phyloP scores from a whole-genome alignment of 2,797 vertebrate genomes.

The Microctenopoma stevenorrisi region DNA sequence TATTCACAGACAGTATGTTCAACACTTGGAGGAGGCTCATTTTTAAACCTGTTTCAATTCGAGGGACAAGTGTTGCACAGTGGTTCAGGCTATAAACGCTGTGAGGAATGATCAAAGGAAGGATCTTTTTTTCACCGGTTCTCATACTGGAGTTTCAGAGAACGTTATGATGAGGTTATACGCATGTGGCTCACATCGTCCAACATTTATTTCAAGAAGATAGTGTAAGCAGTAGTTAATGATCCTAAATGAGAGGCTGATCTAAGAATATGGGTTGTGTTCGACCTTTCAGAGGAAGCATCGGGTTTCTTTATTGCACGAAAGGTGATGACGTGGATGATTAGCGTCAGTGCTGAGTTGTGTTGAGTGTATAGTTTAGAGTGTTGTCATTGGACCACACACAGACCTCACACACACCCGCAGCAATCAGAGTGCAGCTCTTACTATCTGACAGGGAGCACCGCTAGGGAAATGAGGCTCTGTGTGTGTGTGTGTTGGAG shows the following conservation, averaged over 20 bases:
- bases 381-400: slow-evolving; percentile 63
- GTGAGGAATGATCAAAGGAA: slow-evolving; percentile 2
- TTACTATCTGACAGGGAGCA: slow-evolving; percentile 53
- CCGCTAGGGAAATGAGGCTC: slow-evolving; percentile 47
- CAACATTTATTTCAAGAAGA: slow-evolving; percentile 1
- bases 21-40: slow-evolving; percentile 9
- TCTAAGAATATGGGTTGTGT: slow-evolving; percentile 1
- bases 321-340: slow-evolving; percentile 55
- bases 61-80: slow-evolving; percentile 2
- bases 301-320: slow-evolving; percentile 33
- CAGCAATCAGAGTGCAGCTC: slow-evolving; percentile 61
- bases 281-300: slow-evolving; percentile 1
- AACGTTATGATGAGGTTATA: slow-evolving; percentile 4
- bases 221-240: slow-evolving; percentile 5
- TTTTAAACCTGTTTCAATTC: slow-evolving; percentile 20
- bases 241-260: not conserved
- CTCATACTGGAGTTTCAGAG: not conserved
- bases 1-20: slow-evolving; percentile 45
- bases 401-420: slow-evolving; percentile 46
- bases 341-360: slow-evolving; percentile 24
- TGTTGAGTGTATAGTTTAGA: slow-evolving; percentile 21
- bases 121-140: not conserved
- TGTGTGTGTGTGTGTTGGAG: slow-evolving; percentile 37
- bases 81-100: not conserved
- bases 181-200: not conserved